Conservation (phyloP, 2,888 invertebrate species). For the Chrysodeixis includens region DNA sequence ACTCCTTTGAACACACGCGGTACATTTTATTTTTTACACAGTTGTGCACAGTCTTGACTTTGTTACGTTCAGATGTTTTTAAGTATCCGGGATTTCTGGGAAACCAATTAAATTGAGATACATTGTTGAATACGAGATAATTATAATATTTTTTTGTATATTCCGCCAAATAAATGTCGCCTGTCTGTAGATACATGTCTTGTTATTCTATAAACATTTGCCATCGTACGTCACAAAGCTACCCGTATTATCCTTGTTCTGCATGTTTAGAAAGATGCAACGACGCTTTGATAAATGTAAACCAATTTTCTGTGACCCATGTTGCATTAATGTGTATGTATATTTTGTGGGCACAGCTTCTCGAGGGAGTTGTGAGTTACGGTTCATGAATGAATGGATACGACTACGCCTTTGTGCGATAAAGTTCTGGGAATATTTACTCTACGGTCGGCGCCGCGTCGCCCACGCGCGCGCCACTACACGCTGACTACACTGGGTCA, state of each 20-base stretch:
- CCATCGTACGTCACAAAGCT: conserved; percentile 48
- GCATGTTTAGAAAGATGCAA: conserved; percentile 57
- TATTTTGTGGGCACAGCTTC: conserved; percentile 55
- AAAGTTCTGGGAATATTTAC: conserved; percentile 84
- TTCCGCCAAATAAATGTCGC: background rate
- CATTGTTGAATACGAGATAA: background rate
- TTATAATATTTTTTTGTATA: background rate
- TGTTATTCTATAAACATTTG: conserved; percentile 21
- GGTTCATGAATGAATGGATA: conserved; percentile 81
- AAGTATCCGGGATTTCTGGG: background rate
- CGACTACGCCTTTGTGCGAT: conserved; percentile 71
- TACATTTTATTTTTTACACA: conserved; percentile 39
- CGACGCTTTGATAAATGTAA: conserved; percentile 66
- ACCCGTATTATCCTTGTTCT: conserved; percentile 60
- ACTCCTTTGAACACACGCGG: conserved; percentile 19
- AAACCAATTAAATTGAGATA: background rate
- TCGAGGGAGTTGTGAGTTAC: conserved; percentile 62
- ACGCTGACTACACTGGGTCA: conserved; percentile 61
- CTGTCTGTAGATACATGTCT: background rate
- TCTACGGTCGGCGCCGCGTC: conserved; percentile 77
- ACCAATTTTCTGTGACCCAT: conserved; percentile 66
- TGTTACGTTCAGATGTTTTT: background rate
- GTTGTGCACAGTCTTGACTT: conserved; percentile 11
- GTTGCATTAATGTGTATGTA: conserved; percentile 47
- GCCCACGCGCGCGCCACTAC: conserved; percentile 65